These are phyloP conservation scores for Leptopilina boulardi DNA, from an alignment of 1,140 invertebrate species.

Conservation along the genomic window DNA sequence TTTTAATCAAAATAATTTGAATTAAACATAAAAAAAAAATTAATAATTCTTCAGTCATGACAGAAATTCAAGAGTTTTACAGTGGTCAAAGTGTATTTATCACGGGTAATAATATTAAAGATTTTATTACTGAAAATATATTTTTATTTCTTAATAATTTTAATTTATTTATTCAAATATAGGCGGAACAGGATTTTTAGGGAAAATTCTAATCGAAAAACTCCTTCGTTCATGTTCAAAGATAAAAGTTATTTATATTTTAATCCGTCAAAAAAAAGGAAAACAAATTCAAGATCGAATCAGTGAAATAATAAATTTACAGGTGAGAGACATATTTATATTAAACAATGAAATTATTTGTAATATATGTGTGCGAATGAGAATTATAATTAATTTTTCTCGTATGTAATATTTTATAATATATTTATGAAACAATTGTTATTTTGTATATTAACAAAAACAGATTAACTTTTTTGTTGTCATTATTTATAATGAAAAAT, in stretches of 20 bases:
- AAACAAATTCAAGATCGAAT: slow-evolving; percentile 66
- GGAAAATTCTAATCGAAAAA: slow-evolving; percentile 81
- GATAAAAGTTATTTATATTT: slow-evolving; percentile 78
- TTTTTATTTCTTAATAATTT: too few species aligned
- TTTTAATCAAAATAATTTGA: too few species aligned
- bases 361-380: too few species aligned
- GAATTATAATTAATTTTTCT: too few species aligned
- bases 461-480: too few species aligned
- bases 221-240: slow-evolving; percentile 78
- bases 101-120: background rate
- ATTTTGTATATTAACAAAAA: too few species aligned
- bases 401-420: too few species aligned
- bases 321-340: background rate
- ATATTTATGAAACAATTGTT: too few species aligned
- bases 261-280: slow-evolving; percentile 77
- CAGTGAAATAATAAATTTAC: slow-evolving; percentile 58
- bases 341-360: too few species aligned
- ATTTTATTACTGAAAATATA: background rate
- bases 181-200: slow-evolving; percentile 78
- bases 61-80: slow-evolving; percentile 7
- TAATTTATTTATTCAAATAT: background rate
- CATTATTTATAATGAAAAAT: too few species aligned
- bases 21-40: too few species aligned
- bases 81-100: background rate
- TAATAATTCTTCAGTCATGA: background rate